Evolutionary conservation across 1,140 invertebrate genomes (phyloP).

Genomic region (Drosophila fuyamai): DNA sequence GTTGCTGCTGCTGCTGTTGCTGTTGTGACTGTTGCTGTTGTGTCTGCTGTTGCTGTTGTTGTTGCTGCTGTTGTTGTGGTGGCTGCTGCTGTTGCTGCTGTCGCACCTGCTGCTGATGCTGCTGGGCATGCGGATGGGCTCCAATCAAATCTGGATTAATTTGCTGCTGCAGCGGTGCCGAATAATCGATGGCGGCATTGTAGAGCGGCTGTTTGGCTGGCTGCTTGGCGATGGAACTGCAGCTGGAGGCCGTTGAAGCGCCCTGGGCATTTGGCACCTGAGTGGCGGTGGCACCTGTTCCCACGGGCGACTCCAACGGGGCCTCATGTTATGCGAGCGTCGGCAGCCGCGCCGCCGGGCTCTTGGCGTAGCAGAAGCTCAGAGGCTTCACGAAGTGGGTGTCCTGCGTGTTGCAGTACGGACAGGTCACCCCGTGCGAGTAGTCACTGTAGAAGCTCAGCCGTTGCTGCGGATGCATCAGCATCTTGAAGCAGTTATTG

Average conservation of each 20-base stretch:
- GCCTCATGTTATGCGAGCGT: conserved; percentile 93
- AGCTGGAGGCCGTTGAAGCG: conserved; percentile 60
- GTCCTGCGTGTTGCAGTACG: conserved; percentile 94
- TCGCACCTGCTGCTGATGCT: conserved; percentile 72
- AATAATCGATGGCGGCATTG: conserved; percentile 79
- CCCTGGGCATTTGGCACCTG: conserved; percentile 48
- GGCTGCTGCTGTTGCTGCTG: conserved; percentile 60
- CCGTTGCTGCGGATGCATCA: conserved; percentile 94
- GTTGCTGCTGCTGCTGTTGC: conserved; percentile 26
- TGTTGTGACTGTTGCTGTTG: conserved; percentile 31
- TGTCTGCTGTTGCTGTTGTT: conserved; percentile 21
- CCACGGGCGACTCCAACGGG: conserved; percentile 86
- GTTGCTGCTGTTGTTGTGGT: conserved; percentile 47
- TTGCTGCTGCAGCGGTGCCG: conserved; percentile 79
- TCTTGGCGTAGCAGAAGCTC: conserved; percentile 91
- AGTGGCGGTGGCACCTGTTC: conserved; percentile 33
- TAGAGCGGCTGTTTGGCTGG: conserved; percentile 64
- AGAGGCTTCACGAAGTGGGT: conserved; percentile 97
- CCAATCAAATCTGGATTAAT: conserved; percentile 82
- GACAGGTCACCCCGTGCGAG: conserved; percentile 95
- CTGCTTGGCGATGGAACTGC: conserved; percentile 16
- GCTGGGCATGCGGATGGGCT: conserved; percentile 80
- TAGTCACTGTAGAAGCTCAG: conserved; percentile 98
- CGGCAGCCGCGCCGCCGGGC: conserved; percentile 88
- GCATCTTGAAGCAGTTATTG: conserved; percentile 94